Evolutionary conservation across 1,140 invertebrate genomes (phyloP).

Genomic region (Venturia canescens): DNA sequence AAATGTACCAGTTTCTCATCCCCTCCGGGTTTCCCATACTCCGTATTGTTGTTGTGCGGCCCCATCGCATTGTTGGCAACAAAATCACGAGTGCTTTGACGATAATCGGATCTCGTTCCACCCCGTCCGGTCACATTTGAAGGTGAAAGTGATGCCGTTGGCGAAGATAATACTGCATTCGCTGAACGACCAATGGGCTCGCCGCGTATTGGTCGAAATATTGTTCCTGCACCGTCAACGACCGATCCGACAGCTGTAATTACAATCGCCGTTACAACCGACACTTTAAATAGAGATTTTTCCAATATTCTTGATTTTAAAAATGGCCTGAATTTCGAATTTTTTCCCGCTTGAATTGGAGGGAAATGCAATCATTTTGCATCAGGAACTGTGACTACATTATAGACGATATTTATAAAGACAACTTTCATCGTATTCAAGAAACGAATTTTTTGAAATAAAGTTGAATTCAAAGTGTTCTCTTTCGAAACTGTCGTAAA

Average conservation of each 20-base stretch:
- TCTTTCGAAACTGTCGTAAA: too few relatives aligned
- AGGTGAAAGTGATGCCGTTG: slow-evolving; percentile 61
- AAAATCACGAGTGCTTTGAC: slow-evolving; percentile 73
- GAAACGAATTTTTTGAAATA: too few relatives aligned
- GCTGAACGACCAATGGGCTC: slow-evolving; percentile 61
- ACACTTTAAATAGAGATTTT: too few relatives aligned
- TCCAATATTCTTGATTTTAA: too few relatives aligned
- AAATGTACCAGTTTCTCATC: slow-evolving; percentile 67
- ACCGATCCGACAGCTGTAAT: slow-evolving; percentile 38
- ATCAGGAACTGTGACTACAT: background rate
- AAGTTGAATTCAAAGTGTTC: too few relatives aligned
- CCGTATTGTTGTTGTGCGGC: slow-evolving; percentile 55
- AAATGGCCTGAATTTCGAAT: too few relatives aligned
- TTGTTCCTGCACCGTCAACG: slow-evolving; percentile 57
- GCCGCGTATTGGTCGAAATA: slow-evolving; percentile 74
- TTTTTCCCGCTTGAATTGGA: too few relatives aligned
- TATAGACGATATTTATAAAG: too few relatives aligned
- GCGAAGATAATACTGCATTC: slow-evolving; percentile 61
- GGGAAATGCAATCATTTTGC: too few relatives aligned
- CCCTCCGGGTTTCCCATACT: slow-evolving; percentile 60
- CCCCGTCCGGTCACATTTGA: slow-evolving; percentile 70
- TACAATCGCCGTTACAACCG: background rate
- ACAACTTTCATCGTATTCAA: too few relatives aligned
- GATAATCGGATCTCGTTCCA: slow-evolving; percentile 71
- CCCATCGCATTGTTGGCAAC: slow-evolving; percentile 77